phyloP scores from a whole-genome alignment of 2,113 vertebrate species.

The Cervus canadensis region DNA sequence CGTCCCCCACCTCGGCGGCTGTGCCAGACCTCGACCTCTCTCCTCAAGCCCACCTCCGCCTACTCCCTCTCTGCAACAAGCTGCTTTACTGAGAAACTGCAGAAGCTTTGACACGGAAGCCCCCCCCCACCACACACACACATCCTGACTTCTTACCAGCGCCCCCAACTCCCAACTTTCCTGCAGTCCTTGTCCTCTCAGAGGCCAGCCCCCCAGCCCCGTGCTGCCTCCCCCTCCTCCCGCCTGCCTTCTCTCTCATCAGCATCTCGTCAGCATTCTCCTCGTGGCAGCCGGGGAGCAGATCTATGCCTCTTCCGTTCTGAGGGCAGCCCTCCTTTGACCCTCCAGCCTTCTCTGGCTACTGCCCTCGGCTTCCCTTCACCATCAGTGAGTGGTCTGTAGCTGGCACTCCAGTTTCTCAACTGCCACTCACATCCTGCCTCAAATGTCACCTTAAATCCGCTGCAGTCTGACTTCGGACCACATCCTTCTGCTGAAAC shows the following conservation, averaged over 20 bases:
- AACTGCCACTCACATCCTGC: slow-evolving; percentile 53
- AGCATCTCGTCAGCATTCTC: background rate
- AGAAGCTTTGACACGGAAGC: background rate
- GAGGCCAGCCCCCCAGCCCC: background rate
- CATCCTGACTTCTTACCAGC: background rate
- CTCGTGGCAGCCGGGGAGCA: background rate
- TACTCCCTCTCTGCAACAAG: background rate
- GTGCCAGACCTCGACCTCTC: background rate
- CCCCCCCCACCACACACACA: background rate
- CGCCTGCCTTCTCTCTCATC: background rate
- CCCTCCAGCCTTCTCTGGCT: background rate
- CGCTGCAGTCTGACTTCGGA: slow-evolving; percentile 29
- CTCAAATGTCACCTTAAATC: slow-evolving; percentile 55
- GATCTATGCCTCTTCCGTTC: background rate
- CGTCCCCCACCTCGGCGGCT: accelerated
- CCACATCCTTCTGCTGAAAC: slow-evolving; percentile 38
- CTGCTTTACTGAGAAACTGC: background rate
- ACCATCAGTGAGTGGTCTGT: background rate
- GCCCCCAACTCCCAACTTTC: background rate
- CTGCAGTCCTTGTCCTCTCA: background rate
- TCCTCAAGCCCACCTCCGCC: background rate
- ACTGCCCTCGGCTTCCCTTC: background rate
- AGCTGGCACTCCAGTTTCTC: slow-evolving; percentile 42
- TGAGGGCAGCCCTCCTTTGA: background rate
- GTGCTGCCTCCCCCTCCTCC: background rate